Conservation (phyloP, 2,113 vertebrate genomes). For the Syngnathoides biaculeatus region DNA sequence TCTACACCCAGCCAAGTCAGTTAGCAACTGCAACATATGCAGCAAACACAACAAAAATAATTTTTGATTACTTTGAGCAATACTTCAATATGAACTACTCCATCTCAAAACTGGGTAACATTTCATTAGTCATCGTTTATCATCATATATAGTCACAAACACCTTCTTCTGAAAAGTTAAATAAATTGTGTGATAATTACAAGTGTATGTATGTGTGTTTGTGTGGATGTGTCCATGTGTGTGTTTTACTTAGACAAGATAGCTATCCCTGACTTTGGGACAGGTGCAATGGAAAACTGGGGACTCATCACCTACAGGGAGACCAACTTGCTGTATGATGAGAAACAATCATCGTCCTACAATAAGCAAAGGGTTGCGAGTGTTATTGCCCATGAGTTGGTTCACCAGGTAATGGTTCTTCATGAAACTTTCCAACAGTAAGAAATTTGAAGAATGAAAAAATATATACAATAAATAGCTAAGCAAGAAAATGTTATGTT, state of each 20-base stretch:
- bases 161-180: background rate
- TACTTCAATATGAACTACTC: conserved; percentile 89
- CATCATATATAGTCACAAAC: background rate
- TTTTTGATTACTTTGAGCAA: conserved; percentile 88
- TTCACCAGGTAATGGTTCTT: conserved; percentile 84
- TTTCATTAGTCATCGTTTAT: conserved; percentile 5
- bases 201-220: background rate
- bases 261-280: conserved; percentile 97
- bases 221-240: background rate
- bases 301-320: conserved; percentile 95
- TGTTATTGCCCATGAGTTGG: conserved; percentile 90
- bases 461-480: background rate
- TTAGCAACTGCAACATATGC: conserved; percentile 84
- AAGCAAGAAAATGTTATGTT: background rate
- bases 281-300: conserved; percentile 99
- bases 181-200: background rate
- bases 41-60: conserved; percentile 77
- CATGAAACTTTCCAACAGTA: background rate
- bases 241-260: conserved; percentile 83
- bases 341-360: conserved; percentile 78
- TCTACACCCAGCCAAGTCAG: conserved; percentile 88
- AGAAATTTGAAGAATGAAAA: background rate
- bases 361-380: conserved; percentile 89
- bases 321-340: conserved; percentile 89
- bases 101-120: conserved; percentile 86